These are phyloP conservation scores for Dryococelus australis DNA, from an alignment of 2,888 invertebrate species.

Conservation along the genomic window DNA sequence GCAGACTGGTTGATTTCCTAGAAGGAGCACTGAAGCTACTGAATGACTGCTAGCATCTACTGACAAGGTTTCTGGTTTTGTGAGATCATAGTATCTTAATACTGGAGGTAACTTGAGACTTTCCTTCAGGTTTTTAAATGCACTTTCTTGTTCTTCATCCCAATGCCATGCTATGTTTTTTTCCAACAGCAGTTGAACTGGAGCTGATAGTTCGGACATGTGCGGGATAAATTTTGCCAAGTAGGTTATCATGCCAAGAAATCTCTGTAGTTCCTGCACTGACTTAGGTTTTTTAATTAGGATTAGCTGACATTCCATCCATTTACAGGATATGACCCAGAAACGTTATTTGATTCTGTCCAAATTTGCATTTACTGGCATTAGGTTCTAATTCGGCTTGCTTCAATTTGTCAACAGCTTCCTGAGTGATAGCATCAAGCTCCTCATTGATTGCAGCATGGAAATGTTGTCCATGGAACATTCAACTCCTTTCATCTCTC, in stretches of 20 bases:
- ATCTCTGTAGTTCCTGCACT: conserved; percentile 1
- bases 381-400: background rate
- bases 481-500: background rate
- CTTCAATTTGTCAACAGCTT: background rate
- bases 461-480: background rate
- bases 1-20: conserved; percentile 51
- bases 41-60: conserved; percentile 47
- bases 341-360: background rate
- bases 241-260: conserved; percentile 29
- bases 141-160: background rate
- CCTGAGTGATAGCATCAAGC: background rate
- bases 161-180: conserved; percentile 39
- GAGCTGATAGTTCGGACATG: conserved; percentile 47
- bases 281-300: background rate
- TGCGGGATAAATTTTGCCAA: conserved; percentile 30
- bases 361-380: background rate
- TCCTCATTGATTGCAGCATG: background rate
- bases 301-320: background rate
- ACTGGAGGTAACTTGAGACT: background rate
- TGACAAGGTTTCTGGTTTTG: conserved; percentile 50
- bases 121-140: background rate
- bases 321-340: background rate
- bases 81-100: background rate
- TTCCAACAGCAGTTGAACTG: conserved; percentile 47
- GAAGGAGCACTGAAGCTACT: conserved; percentile 51